These are phyloP conservation scores for Drosophila hydei DNA, from an alignment of 1,140 invertebrate species.

Conservation along the genomic window DNA sequence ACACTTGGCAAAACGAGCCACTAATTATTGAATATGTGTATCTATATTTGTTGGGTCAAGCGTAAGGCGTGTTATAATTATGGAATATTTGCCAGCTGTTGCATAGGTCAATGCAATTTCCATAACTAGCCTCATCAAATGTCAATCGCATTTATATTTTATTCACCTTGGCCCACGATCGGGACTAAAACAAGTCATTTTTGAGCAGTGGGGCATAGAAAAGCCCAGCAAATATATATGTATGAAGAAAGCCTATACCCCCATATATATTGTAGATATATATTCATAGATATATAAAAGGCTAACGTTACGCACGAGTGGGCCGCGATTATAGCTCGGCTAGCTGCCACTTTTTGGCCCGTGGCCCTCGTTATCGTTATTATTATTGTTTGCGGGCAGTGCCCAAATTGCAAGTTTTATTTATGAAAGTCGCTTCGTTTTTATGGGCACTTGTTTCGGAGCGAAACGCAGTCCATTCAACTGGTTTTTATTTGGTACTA, in stretches of 20 bases:
- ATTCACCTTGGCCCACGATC: slow-evolving; percentile 1
- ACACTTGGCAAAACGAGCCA: slow-evolving; percentile 1
- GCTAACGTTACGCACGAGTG: slow-evolving; percentile 44
- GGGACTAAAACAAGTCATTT: slow-evolving; percentile 10
- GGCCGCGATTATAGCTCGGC: slow-evolving; percentile 24
- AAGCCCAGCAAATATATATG: slow-evolving; percentile 8
- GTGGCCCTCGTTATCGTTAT: slow-evolving; percentile 20
- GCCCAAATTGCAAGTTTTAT: slow-evolving; percentile 28
- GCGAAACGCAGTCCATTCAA: slow-evolving; percentile 35
- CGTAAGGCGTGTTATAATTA: slow-evolving; percentile 31
- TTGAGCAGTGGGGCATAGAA: slow-evolving; percentile 16
- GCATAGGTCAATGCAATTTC: slow-evolving; percentile 36
- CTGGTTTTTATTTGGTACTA: slow-evolving; percentile 32
- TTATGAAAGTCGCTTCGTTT: slow-evolving; percentile 21
- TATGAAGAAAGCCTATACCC: slow-evolving; percentile 1
- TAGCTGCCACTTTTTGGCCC: slow-evolving; percentile 37
- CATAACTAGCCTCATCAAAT: slow-evolving; percentile 18
- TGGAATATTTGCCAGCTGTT: slow-evolving; percentile 65
- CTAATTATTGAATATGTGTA: slow-evolving; percentile 1
- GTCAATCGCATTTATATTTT: slow-evolving; percentile 14
- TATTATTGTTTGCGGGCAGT: slow-evolving; percentile 4
- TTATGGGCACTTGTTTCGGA: slow-evolving; percentile 20
- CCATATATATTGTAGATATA: not conserved
- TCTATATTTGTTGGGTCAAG: slow-evolving; percentile 8
- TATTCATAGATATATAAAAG: slow-evolving; percentile 2